Base-by-base conservation (phyloP, 2,888 invertebrate genomes). In the Drosophila testacea region DNA sequence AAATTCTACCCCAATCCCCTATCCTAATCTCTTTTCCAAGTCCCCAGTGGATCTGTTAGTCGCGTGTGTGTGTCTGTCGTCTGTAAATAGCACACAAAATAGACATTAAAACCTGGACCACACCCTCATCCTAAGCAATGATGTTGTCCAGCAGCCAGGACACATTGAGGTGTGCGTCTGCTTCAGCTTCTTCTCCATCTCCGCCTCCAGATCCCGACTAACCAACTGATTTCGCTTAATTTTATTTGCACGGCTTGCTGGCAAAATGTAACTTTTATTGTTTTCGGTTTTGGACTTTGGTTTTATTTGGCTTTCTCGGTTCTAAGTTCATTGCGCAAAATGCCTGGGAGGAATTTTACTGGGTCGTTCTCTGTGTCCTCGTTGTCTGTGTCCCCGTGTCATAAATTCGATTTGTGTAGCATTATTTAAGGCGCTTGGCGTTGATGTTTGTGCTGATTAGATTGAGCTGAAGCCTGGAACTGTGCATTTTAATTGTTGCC, bases 1-100 rank as follows among this genome's bases (percentile, higher is more conserved):
- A 75, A 87, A 75, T 51, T 51, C 69, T 44, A 71, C 51, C 59
- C 75, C 55, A 39, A 36, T 42, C 11, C 39, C 32, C 32, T 32
- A 32, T 6, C 32, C 3, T 9, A 32, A 32, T 32, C 30, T 51
- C 47, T 11, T 10, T 4, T 6, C 54, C 60, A 59, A 60, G 39
- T 55, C 68, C 68, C 79, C 65, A 64, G 50, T 64, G 77, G 79
- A 70, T 51, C 67, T 62, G 42, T 28, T 10, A 41, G 79, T 64
- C 74, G 64, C 54, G 63, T 76, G 65, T 65, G 57, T 59, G 52
- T 56, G 57, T 41, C 69, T 88, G 90, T 83, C 77, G 85, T 77
- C 81, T 82, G 81, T 87, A 88, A 91, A 91, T 90, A 83, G 89
- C 89, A 84, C 83, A 90, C 80, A 81, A 88, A 89, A 90, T 80